These are phyloP conservation scores for Ameiurus melas DNA, from an alignment of 2,113 vertebrate species.

Conservation along the genomic window DNA sequence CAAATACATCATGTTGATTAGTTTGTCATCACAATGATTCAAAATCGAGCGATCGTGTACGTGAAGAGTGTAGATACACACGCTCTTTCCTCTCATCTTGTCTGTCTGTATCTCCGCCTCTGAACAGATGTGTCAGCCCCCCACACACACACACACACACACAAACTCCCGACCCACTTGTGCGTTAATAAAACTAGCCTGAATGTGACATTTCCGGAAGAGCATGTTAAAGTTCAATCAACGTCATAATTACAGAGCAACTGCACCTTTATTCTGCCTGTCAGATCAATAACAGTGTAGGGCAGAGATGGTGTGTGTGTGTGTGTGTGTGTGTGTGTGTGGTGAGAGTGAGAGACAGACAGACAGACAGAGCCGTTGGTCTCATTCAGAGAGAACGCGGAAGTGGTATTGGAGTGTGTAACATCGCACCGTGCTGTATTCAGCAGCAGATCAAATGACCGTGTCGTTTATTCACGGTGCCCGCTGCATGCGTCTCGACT, in stretches of 20 bases:
- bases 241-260: conserved; percentile 53
- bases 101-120: not conserved
- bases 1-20: not conserved
- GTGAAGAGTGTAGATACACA: not conserved
- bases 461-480: not conserved
- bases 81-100: not conserved
- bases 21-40: not conserved
- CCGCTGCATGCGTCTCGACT: not conserved
- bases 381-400: not conserved
- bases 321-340: conserved; percentile 31
- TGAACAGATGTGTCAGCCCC: not conserved
- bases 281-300: conserved; percentile 47
- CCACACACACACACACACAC: not conserved
- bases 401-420: not conserved
- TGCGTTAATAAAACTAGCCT: conserved; percentile 29
- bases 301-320: conserved; percentile 35
- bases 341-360: conserved; percentile 25
- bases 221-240: conserved; percentile 47
- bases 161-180: not conserved
- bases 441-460: conserved; percentile 14
- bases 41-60: not conserved
- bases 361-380: conserved; percentile 6
- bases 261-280: conserved; percentile 46
- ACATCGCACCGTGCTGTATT: not conserved
- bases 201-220: conserved; percentile 48